phyloP scores from a whole-genome alignment of 2,888 invertebrate genomes.

The Anaspis maculata region DNA sequence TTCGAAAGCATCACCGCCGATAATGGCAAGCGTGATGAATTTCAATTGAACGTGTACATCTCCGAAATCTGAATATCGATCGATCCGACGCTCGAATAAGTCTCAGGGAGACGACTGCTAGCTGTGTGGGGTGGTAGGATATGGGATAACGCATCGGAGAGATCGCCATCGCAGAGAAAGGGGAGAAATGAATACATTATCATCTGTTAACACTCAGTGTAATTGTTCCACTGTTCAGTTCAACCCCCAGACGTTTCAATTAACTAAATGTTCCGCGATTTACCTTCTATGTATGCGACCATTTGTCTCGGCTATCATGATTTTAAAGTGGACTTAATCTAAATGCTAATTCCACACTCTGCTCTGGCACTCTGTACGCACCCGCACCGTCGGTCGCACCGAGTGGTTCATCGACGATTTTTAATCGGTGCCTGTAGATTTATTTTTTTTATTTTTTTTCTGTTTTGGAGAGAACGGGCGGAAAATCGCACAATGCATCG shows the following conservation, averaged over 20 bases:
- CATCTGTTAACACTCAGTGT: slow-evolving; percentile 45
- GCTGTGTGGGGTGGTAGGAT: no score
- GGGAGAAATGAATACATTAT: slow-evolving; percentile 42
- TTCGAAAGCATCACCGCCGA: no score
- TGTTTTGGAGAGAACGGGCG: neutral
- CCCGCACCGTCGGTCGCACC: no score
- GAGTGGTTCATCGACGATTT: no score
- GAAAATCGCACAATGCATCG: slow-evolving; percentile 1
- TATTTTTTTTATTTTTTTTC: no score
- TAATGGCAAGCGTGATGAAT: no score
- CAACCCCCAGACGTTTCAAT: slow-evolving; percentile 43
- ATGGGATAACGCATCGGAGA: slow-evolving; percentile 9
- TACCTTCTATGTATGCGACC: slow-evolving; percentile 34
- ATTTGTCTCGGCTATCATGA: slow-evolving; percentile 32
- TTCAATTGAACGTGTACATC: no score
- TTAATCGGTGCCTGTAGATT: no score
- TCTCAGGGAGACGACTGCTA: no score
- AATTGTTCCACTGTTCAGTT: slow-evolving; percentile 42
- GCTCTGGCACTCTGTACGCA: slow-evolving; percentile 16
- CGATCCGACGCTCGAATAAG: no score
- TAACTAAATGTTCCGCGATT: slow-evolving; percentile 45
- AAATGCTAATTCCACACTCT: slow-evolving; percentile 37
- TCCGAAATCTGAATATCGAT: slow-evolving; percentile 15
- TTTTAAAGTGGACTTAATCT: slow-evolving; percentile 33
- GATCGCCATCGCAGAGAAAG: slow-evolving; percentile 5